Percentiles rank a stretch among this genome's conserved stretches.
Evolutionary conservation across 2,113 vertebrate genomes (phyloP).

Genomic region (Nibea albiflora): DNA sequence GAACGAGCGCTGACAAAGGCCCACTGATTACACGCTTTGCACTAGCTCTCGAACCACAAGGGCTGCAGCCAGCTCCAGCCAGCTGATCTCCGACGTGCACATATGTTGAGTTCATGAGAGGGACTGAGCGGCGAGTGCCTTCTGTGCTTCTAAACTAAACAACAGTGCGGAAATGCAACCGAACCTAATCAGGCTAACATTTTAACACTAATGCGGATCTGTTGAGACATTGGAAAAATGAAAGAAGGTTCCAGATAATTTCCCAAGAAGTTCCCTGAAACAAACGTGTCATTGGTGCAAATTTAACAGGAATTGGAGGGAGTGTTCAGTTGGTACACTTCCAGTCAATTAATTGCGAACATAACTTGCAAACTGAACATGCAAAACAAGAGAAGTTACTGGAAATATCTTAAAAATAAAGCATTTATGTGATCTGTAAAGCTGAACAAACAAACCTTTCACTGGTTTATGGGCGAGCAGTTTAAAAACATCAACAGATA

Average conservation of each 20-base stretch:
- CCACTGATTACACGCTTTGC: slow-evolving; percentile 9
- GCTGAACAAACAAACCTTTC: background rate
- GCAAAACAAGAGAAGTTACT: background rate
- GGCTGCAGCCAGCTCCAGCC: background rate
- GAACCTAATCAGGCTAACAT: background rate
- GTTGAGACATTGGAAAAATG: background rate
- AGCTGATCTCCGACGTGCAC: slow-evolving; percentile 14
- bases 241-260: background rate
- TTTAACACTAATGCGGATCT: background rate
- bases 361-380: background rate
- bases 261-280: background rate
- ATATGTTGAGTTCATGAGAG: background rate
- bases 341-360: background rate
- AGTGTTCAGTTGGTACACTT: background rate
- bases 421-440: background rate
- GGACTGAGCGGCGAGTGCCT: background rate
- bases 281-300: background rate
- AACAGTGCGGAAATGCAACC: background rate
- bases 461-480: background rate
- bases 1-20: background rate
- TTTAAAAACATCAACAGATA: background rate
- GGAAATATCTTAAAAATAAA: background rate
- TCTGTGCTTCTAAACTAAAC: background rate
- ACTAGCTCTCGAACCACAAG: slow-evolving; percentile 16
- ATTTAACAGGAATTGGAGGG: background rate